These are phyloP conservation scores for Tholera decimalis DNA, from an alignment of 2,888 invertebrate species.

Conservation along the genomic window DNA sequence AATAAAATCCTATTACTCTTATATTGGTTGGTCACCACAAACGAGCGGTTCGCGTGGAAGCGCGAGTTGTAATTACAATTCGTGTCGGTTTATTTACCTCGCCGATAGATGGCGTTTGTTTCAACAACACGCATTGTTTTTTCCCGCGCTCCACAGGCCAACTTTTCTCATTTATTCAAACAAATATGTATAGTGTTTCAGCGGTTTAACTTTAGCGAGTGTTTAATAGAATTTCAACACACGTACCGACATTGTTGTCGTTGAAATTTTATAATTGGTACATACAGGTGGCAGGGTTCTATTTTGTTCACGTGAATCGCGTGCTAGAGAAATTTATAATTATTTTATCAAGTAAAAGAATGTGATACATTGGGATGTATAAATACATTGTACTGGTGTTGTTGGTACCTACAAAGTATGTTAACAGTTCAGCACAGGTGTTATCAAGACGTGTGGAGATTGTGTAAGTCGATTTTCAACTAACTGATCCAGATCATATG, in stretches of 20 bases:
- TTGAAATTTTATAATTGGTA: constrained; percentile 61
- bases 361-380: constrained; percentile 4
- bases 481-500: constrained; percentile 3
- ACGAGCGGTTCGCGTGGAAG: constrained; percentile 71
- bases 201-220: constrained; percentile 64
- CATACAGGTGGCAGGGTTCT: constrained; percentile 46
- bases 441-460: neutral
- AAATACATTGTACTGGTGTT: constrained; percentile 13
- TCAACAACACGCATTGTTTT: constrained; percentile 74
- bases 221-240: constrained; percentile 61
- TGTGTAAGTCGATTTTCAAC: neutral
- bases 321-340: constrained; percentile 9
- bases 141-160: constrained; percentile 62
- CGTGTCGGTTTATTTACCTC: constrained; percentile 68
- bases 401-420: neutral
- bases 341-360: constrained; percentile 17
- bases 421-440: constrained; percentile 3
- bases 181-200: constrained; percentile 72
- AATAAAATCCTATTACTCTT: neutral
- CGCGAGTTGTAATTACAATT: constrained; percentile 73
- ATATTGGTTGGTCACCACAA: constrained; percentile 55
- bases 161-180: constrained; percentile 79
- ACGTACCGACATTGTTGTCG: constrained; percentile 48
- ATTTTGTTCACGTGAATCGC: constrained; percentile 13
- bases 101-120: constrained; percentile 72